phyloP scores from a whole-genome alignment of 2,113 vertebrate species.

The Carlito syrichta region DNA sequence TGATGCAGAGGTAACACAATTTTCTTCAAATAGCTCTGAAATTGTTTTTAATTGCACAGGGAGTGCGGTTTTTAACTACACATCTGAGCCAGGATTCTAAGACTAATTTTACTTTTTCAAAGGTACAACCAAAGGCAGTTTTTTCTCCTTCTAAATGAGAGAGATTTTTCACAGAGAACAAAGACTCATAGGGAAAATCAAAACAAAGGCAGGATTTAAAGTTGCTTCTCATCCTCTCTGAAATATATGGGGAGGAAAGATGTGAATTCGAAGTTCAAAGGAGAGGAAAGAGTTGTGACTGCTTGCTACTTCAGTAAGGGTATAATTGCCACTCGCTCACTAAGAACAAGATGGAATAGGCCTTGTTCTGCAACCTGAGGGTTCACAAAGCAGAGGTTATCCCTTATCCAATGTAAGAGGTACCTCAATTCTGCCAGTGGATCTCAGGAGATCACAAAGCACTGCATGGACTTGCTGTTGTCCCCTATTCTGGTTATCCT shows the following conservation, averaged over 20 bases:
- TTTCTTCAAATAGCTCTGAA: slow-evolving; percentile 44
- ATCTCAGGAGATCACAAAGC: background rate
- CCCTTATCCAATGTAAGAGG: background rate
- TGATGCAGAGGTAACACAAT: slow-evolving; percentile 32
- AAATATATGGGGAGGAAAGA: background rate
- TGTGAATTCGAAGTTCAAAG: background rate
- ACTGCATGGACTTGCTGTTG: background rate
- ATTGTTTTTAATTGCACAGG: slow-evolving; percentile 54
- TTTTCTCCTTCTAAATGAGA: background rate
- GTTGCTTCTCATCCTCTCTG: background rate
- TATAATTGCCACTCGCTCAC: background rate
- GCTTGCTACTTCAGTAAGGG: background rate
- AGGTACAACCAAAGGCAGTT: background rate
- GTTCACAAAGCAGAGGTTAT: background rate
- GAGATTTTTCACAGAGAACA: background rate
- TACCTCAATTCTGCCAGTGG: background rate
- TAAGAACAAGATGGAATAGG: background rate
- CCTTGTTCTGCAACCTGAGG: background rate
- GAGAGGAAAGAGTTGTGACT: background rate
- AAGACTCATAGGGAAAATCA: background rate
- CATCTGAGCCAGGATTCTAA: slow-evolving; percentile 21
- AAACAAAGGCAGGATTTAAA: slow-evolving; percentile 11
- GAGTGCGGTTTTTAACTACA: slow-evolving; percentile 42
- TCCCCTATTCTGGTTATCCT: background rate
- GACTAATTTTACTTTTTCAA: slow-evolving; percentile 44